These are phyloP conservation scores for Dinothrombium tinctorium DNA, from an alignment of 1,140 invertebrate genomes.

Conservation along the genomic window DNA sequence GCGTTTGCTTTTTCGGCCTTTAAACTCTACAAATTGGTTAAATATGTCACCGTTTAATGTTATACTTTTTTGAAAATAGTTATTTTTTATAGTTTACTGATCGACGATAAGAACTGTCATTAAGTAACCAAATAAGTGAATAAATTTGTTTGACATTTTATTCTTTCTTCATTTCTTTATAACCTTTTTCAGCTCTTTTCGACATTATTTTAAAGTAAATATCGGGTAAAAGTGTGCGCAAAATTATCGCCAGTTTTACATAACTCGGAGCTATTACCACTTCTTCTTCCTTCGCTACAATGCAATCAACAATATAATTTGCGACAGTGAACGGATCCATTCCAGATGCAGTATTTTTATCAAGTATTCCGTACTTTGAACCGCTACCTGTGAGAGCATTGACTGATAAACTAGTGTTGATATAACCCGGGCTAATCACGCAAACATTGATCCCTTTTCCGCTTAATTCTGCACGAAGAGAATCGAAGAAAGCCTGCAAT, in stretches of 20 bases:
- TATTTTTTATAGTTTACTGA: no score
- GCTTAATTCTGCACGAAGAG: slow-evolving; percentile 48
- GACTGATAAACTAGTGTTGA: slow-evolving; percentile 58
- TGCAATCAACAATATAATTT: slow-evolving; percentile 35
- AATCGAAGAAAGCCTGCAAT: slow-evolving; percentile 61
- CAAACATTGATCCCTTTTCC: slow-evolving; percentile 36
- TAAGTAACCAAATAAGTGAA: no score
- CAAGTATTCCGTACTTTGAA: slow-evolving; percentile 51
- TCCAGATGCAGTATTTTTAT: slow-evolving; percentile 47
- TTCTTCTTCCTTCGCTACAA: slow-evolving; percentile 42
- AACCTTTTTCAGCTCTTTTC: slow-evolving; percentile 33
- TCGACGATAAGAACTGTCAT: no score
- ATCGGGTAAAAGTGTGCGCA: slow-evolving; percentile 41
- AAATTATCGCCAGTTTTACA: slow-evolving; percentile 38
- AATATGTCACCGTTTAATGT: no score
- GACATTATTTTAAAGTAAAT: slow-evolving; percentile 58
- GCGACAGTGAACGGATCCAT: slow-evolving; percentile 46
- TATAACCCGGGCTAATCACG: slow-evolving; percentile 64
- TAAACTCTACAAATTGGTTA: no score
- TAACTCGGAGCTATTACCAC: slow-evolving; percentile 37
- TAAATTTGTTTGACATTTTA: no score
- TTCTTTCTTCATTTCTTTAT: no score
- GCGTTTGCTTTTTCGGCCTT: no score
- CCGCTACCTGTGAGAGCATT: slow-evolving; percentile 65
- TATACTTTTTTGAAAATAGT: no score